phyloP scores from a whole-genome alignment of 2,888 invertebrate species.

The Dryomyza anilis region DNA sequence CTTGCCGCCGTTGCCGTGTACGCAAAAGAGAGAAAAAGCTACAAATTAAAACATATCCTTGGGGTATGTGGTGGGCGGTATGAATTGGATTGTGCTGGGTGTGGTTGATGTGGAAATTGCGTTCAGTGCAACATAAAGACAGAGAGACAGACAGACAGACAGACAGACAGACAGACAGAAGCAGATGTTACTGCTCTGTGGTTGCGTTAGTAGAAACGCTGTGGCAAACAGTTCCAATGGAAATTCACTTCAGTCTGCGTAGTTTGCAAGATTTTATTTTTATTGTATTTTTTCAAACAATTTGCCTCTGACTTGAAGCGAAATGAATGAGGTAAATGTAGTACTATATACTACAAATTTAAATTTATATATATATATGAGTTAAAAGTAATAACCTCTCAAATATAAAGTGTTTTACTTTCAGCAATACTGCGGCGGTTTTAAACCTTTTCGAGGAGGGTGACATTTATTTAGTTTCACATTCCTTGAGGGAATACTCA shows the following conservation, averaged over 20 bases:
- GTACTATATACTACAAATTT: too few relatives aligned
- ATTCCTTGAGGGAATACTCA: too few relatives aligned
- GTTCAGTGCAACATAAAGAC: background rate
- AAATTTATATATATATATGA: too few relatives aligned
- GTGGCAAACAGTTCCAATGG: background rate
- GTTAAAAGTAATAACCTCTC: too few relatives aligned
- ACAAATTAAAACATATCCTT: slow-evolving; percentile 20
- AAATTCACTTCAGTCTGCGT: background rate
- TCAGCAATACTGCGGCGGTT: too few relatives aligned
- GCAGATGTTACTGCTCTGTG: background rate
- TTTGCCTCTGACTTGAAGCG: too few relatives aligned
- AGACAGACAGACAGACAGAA: background rate
- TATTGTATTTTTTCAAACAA: too few relatives aligned
- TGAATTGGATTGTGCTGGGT: background rate
- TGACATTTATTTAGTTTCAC: too few relatives aligned
- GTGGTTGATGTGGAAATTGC: too few relatives aligned
- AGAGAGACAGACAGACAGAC: background rate
- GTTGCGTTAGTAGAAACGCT: background rate
- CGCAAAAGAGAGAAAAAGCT: background rate
- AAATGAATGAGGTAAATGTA: too few relatives aligned
- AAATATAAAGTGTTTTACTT: too few relatives aligned
- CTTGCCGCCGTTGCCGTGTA: background rate
- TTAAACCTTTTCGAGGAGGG: too few relatives aligned
- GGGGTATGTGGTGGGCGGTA: background rate
- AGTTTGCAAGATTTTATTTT: background rate